Evolutionary conservation across 2,888 invertebrate species (phyloP), one percentile per base, ranked within the genome.

Genomic region (Ferrisia virgata): DNA sequence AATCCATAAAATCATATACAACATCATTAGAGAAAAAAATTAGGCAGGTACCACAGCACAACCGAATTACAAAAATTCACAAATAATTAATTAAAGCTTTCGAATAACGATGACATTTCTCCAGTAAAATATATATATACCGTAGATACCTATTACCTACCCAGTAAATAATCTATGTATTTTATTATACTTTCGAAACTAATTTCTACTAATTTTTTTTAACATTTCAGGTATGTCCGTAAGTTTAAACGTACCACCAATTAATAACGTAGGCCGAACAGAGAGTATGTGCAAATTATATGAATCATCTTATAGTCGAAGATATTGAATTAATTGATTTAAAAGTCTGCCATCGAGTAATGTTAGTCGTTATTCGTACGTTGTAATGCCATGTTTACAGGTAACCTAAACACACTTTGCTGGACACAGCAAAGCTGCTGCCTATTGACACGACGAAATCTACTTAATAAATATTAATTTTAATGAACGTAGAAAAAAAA

Each of bases 211-310:
- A 69, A 69, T 25, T 2, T 33, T 1, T n/a, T 31, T 69, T 3
- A 15, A 8, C 72, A 39, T 82, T 69, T 15, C 76, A 84, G 85
- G 86, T 0, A 39, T 91, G 94, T 88, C 92, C 93, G 91, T 91
- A 80, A 91, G 90, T 87, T 90, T 91, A 80, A 92, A 94, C 88
- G 91, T 94, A 72, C 93, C 93, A 22, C 88, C 88, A n/a, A 88
- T 88, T 88, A 88, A 89, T 85, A 89, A 89, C 86, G 87, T 88
- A 40, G 90, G 92, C 86, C 91, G 92, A 88, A 91, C 92, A 85
- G 94, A 93, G 88, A 93, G 93, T 88, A 92, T 95, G 87, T 95
- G 95, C 91, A 96, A 96, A 91, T 92, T 96, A 87, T 96, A 95
- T 91, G 96, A 95, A 89, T 92, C 93, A 89, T 94, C 94, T 88